phyloP scores from a whole-genome alignment of 1,140 invertebrate genomes.

The Vanessa tameamea region DNA sequence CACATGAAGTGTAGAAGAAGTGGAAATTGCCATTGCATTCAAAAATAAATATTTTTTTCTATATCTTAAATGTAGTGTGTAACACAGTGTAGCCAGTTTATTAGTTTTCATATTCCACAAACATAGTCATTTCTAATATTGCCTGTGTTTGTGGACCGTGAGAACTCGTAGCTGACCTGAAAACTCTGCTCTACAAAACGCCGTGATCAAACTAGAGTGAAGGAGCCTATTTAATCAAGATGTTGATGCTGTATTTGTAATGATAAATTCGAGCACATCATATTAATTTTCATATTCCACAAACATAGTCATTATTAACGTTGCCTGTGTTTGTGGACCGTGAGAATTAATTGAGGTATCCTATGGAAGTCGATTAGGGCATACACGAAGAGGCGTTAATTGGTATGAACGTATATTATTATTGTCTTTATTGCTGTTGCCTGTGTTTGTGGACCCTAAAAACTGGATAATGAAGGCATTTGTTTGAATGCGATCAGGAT shows the following conservation, averaged over 20 bases:
- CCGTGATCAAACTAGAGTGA: too few relatives aligned
- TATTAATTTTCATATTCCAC: conserved; percentile 11
- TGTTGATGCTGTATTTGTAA: too few relatives aligned
- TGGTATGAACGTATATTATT: too few relatives aligned
- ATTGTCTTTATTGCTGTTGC: neutral
- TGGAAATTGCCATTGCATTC: neutral
- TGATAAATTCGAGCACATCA: neutral
- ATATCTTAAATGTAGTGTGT: too few relatives aligned
- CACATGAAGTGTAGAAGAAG: too few relatives aligned
- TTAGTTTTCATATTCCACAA: conserved; percentile 12
- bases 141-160: conserved; percentile 4
- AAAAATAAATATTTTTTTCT: neutral
- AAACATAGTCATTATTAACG: neutral
- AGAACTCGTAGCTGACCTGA: neutral
- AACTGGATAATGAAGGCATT: neutral
- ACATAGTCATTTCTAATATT: conserved; percentile 1
- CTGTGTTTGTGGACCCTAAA: conserved; percentile 2
- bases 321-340: conserved; percentile 18
- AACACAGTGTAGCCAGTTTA: neutral
- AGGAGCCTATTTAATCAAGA: too few relatives aligned
- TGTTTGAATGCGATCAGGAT: too few relatives aligned
- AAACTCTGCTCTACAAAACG: too few relatives aligned
- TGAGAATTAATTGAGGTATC: neutral
- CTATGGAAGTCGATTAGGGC: too few relatives aligned
- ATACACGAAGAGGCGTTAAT: too few relatives aligned